A percentile compares a stretch with the other conserved stretches of the same genome.
Conservation (phyloP, 2,797 vertebrate species). For the Pseudochirops corinnae region DNA sequence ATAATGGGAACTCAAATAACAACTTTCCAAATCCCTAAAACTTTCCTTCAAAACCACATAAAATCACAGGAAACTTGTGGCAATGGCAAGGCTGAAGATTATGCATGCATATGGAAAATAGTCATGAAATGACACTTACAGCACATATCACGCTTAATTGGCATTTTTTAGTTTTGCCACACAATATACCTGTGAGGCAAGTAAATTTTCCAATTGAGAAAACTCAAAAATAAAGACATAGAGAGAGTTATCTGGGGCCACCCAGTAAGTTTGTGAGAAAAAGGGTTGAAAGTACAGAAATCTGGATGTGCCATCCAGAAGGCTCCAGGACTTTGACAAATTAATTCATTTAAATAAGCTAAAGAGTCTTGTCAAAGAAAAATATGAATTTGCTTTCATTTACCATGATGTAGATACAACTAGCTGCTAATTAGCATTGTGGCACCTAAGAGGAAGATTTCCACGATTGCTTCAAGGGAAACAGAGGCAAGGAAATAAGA, state of each 20-base stretch:
- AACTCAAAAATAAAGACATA: slow-evolving; percentile 3
- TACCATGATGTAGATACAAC: neutral
- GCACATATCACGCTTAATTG: neutral
- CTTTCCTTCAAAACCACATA: slow-evolving; percentile 12
- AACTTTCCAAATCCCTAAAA: slow-evolving; percentile 38
- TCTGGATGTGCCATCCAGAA: neutral
- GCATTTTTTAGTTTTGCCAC: neutral
- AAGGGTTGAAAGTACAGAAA: slow-evolving; percentile 22
- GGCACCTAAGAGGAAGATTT: neutral
- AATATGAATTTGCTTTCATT: neutral
- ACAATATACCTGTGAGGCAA: neutral
- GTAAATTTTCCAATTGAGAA: slow-evolving; percentile 21
- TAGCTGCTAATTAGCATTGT: neutral
- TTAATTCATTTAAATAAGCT: neutral
- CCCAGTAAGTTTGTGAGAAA: slow-evolving; percentile 15
- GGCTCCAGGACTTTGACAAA: neutral
- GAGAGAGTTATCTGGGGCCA: neutral
- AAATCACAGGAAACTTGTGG: slow-evolving; percentile 54
- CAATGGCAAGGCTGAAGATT: neutral
- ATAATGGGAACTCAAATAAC: slow-evolving; percentile 36
- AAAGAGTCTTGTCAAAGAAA: neutral
- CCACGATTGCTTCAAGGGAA: neutral
- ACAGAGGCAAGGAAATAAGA: neutral
- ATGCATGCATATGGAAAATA: neutral
- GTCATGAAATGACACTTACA: slow-evolving; percentile 18